phyloP scores from a whole-genome alignment of 64 coral and sea anemone species.

The Pocillopora verrucosa region DNA sequence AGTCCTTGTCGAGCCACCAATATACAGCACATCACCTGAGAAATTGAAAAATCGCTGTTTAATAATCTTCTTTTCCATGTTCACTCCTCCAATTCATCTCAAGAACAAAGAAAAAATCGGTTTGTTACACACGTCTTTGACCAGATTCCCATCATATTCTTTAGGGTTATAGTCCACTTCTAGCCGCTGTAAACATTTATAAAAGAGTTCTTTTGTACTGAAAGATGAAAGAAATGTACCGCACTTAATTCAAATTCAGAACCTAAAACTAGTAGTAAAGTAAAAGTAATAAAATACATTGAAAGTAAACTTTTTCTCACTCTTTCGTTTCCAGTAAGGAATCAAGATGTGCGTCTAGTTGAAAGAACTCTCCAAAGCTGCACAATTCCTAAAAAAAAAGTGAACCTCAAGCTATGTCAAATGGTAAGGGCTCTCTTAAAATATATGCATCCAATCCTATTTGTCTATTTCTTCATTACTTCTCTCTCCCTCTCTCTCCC shows the following conservation, averaged over 20 bases:
- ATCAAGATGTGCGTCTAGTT: conserved; percentile 76
- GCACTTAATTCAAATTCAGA: not conserved
- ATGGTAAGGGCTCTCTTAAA: not conserved
- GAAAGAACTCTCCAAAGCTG: conserved; percentile 93
- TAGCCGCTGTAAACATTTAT: conserved; percentile 80
- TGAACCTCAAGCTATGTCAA: not conserved
- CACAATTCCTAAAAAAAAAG: conserved; percentile 61
- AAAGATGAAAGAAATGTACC: not conserved
- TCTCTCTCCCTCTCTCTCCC: no score
- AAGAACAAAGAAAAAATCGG: not conserved
- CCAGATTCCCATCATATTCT: conserved; percentile 82
- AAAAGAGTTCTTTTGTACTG: conserved; percentile 76
- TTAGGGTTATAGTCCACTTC: conserved; percentile 84
- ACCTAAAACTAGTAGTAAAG: not conserved
- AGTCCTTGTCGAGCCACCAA: conserved; percentile 76
- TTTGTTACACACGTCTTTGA: conserved; percentile 68
- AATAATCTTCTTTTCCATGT: not conserved
- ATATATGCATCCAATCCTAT: no score
- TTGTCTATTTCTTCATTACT: no score
- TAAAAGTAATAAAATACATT: not conserved
- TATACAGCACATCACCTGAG: conserved; percentile 81
- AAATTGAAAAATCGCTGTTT: not conserved
- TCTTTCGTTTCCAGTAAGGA: conserved; percentile 57
- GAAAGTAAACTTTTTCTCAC: not conserved
- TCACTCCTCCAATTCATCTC: not conserved